Base-by-base conservation (phyloP, 1,140 invertebrate species). In the Bombus pascuorum region DNA sequence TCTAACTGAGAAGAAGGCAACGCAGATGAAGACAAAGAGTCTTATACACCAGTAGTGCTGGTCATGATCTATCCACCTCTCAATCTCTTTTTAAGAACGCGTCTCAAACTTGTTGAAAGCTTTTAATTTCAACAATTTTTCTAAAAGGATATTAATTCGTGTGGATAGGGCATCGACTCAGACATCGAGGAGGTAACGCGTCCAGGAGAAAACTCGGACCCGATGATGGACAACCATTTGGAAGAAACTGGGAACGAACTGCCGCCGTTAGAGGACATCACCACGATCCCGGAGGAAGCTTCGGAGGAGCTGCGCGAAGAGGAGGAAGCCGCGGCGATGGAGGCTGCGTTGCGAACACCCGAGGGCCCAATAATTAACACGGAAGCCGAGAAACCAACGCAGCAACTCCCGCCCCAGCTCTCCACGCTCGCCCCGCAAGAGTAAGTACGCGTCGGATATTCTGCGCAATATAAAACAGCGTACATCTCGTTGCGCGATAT, bases 131-230 rank as follows among this genome's bases (percentile, higher is more conserved):
- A 53, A 12, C 3, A n/a, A n/a, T n/a, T 62, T n/a, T n/a, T 62
- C 28, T 62, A 13, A 62, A 62, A n/a, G 12, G 12, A 0, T 62
- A 13, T 10, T 10, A 62, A 68, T 75, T 68, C 6, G 3, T 32
- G 0, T 9, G 12, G 22, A 65, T 96, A 97, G 95, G 98, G 98
- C 42, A 98, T 98, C 91, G 97, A 98, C 94, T 98, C 97, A 37
- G 98, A 98, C 92, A 98, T 98, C 91, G 98, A 98, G 93, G 97
- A 98, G 94, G 97, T 98, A 90, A 97, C 97, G 73, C 92, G 94
- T 32, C 94, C 94, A n/a, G 92, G 92, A 15, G 93, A 95, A 74
- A 93, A 94, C 86, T 92, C 92, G 34, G 93, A 94, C 77, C 88
- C 91, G 22, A 91, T 95, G 89, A 88, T 93, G 71, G 94, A 93